These are phyloP conservation scores for Xerus inauris DNA, from an alignment of 2,113 vertebrate genomes.

Conservation along the genomic window DNA sequence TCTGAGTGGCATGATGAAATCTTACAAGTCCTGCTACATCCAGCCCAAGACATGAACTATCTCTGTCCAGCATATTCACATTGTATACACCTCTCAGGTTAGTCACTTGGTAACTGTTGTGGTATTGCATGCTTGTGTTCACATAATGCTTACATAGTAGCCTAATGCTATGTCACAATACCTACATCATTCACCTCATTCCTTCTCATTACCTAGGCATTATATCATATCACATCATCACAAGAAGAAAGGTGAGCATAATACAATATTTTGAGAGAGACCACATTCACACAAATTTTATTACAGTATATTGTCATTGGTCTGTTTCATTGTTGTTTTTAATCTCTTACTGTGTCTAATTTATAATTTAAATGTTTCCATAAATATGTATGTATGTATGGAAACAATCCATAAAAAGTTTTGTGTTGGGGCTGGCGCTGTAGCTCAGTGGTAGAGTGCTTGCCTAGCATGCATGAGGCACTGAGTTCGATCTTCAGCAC, in stretches of 20 bases:
- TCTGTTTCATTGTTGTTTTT: background rate
- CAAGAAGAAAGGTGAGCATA: background rate
- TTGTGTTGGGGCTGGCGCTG: too few relatives aligned
- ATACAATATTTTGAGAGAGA: background rate
- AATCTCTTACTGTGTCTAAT: background rate
- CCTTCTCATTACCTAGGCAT: background rate
- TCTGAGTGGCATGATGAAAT: background rate
- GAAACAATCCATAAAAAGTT: background rate
- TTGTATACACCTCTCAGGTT: background rate
- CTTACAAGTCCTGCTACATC: background rate
- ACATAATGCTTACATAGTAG: too few relatives aligned
- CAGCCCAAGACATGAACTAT: background rate
- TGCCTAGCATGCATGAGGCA: too few relatives aligned
- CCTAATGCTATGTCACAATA: background rate
- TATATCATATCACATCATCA: background rate
- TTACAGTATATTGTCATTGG: background rate
- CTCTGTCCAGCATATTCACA: background rate
- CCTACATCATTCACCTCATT: background rate
- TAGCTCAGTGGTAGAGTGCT: too few relatives aligned
- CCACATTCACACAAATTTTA: background rate
- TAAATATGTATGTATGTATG: background rate
- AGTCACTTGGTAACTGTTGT: background rate
- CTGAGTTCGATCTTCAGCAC: too few relatives aligned
- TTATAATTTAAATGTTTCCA: background rate
- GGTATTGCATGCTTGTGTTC: background rate